Percentiles rank a stretch among this genome's conserved stretches.
Evolutionary conservation across 2,113 vertebrate genomes (phyloP).

Genomic region (Helogale parvula): DNA sequence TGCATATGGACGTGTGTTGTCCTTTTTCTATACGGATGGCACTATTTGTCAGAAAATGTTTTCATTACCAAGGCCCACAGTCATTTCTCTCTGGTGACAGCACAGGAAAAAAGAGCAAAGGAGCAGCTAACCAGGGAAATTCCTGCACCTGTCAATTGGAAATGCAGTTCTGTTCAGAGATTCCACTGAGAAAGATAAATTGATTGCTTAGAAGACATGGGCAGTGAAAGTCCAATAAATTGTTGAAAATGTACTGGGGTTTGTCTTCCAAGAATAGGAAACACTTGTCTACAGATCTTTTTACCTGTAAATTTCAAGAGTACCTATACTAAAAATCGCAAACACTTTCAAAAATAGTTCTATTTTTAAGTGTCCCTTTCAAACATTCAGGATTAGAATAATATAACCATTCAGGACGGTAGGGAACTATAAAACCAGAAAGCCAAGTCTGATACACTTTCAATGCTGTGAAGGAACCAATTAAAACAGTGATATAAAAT

Average conservation of each 20-base stretch:
- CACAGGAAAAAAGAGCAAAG: constrained; percentile 61
- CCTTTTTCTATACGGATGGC: not conserved
- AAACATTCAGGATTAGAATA: not conserved
- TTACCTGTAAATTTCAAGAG: constrained; percentile 56
- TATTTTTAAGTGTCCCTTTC: constrained; percentile 39
- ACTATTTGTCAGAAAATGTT: constrained; percentile 47
- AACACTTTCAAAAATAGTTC: constrained; percentile 31
- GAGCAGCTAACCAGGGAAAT: constrained; percentile 79
- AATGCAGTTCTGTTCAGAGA: constrained; percentile 76
- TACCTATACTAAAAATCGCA: not conserved
- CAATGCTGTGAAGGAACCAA: not conserved
- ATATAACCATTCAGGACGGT: not conserved
- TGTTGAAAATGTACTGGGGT: constrained; percentile 49
- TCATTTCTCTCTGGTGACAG: constrained; percentile 80
- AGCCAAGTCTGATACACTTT: not conserved
- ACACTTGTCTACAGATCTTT: constrained; percentile 56
- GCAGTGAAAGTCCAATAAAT: constrained; percentile 85
- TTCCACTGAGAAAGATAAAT: constrained; percentile 83
- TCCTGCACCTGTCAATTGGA: constrained; percentile 81
- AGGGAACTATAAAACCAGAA: not conserved
- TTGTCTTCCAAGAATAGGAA: constrained; percentile 70
- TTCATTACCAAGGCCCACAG: constrained; percentile 7
- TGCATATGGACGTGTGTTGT: not conserved
- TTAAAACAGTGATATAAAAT: not conserved
- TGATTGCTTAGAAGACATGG: constrained; percentile 77